Percentiles rank a stretch among this genome's conserved stretches.
Conservation (phyloP, 2,797 vertebrate genomes). For the Brachyrhaphis roseni region DNA sequence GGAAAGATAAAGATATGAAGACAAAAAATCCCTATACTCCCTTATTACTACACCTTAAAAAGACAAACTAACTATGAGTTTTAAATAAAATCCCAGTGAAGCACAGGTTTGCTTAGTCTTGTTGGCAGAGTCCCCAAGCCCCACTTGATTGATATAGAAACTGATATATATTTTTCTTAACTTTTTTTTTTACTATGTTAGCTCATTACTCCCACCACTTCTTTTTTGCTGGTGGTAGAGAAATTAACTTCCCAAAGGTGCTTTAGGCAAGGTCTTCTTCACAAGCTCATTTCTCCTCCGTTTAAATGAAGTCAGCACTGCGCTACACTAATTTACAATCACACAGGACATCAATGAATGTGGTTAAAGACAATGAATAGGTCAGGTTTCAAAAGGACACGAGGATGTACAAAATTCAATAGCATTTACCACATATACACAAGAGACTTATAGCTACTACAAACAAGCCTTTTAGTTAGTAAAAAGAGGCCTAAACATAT, state of each 20-base stretch:
- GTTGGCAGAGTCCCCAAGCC: slow-evolving; percentile 58
- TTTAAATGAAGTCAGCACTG: slow-evolving; percentile 72
- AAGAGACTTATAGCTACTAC: not conserved
- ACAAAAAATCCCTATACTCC: not conserved
- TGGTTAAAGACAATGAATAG: slow-evolving; percentile 33
- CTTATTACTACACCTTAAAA: not conserved
- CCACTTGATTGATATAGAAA: slow-evolving; percentile 50
- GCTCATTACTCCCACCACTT: slow-evolving; percentile 32
- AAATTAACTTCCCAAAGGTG: slow-evolving; percentile 64
- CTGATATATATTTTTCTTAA: slow-evolving; percentile 33
- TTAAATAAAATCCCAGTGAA: slow-evolving; percentile 30
- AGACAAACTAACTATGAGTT: not conserved
- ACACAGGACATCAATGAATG: slow-evolving; percentile 40
- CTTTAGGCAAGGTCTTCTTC: slow-evolving; percentile 77
- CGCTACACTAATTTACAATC: slow-evolving; percentile 58
- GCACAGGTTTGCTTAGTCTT: slow-evolving; percentile 49
- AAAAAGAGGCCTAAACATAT: not conserved
- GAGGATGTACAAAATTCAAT: not conserved
- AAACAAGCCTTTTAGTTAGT: not conserved
- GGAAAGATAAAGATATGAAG: not conserved
- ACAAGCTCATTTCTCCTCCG: slow-evolving; percentile 67
- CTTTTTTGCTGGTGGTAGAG: slow-evolving; percentile 39
- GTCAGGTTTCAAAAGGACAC: slow-evolving; percentile 37
- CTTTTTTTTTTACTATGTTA: slow-evolving; percentile 46
- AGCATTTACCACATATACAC: not conserved